A percentile compares a stretch with the other conserved stretches of the same genome.
Conservation (phyloP, 2,888 invertebrate species). For the Heteromurus nitidus region DNA sequence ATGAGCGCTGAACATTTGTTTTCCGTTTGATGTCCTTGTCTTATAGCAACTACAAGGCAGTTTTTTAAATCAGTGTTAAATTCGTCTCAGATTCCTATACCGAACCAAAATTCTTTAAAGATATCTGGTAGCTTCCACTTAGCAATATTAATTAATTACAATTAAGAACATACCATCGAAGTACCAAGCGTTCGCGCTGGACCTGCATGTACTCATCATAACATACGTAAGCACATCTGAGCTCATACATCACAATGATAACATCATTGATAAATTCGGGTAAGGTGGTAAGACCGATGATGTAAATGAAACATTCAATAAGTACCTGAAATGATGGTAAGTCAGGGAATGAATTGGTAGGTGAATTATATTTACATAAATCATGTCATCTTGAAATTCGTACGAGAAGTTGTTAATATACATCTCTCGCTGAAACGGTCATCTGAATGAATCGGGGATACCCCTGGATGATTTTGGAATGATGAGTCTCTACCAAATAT, state of each 20-base stretch:
- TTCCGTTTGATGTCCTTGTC: too few species aligned
- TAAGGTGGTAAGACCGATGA: conserved; percentile 47
- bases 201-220: conserved; percentile 20
- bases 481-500: conserved; percentile 43
- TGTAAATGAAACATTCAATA: conserved; percentile 4
- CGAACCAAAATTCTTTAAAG: too few species aligned
- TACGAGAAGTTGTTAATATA: background rate
- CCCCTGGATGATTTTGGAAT: conserved; percentile 53
- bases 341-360: conserved; percentile 48
- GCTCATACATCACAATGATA: conserved; percentile 34
- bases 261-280: conserved; percentile 15
- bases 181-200: conserved; percentile 56
- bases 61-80: too few species aligned
- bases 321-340: conserved; percentile 40
- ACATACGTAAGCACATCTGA: conserved; percentile 27
- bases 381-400: background rate
- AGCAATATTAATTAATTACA: too few species aligned
- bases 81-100: too few species aligned
- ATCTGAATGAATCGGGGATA: conserved; percentile 27
- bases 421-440: conserved; percentile 30
- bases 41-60: too few species aligned
- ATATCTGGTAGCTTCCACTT: too few species aligned
- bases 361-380: conserved; percentile 13
- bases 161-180: too few species aligned
- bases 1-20: too few species aligned